Evolutionary conservation across 2,888 invertebrate genomes (phyloP).

Genomic region (Andrena dorsata): DNA sequence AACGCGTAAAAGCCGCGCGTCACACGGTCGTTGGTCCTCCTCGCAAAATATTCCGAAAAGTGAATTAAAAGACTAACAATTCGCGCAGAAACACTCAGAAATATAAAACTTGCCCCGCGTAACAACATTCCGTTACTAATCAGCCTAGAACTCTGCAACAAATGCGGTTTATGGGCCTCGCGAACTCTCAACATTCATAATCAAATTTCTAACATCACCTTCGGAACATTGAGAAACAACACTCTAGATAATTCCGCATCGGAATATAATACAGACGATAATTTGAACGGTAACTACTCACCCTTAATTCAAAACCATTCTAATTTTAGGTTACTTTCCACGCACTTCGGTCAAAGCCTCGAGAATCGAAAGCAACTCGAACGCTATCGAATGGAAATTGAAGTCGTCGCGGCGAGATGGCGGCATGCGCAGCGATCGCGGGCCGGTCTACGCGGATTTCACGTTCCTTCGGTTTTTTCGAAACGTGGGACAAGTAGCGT

Average conservation of each 20-base stretch:
- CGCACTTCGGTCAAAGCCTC: neutral
- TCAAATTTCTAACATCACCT: too few species aligned
- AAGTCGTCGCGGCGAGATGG: neutral
- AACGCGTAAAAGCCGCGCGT: too few species aligned
- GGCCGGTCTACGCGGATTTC: slow-evolving; percentile 12
- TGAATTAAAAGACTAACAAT: neutral
- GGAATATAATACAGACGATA: too few species aligned
- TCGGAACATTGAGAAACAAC: too few species aligned
- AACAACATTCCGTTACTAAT: neutral
- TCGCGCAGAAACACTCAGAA: neutral
- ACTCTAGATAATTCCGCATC: too few species aligned
- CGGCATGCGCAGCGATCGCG: neutral
- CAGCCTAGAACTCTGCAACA: neutral
- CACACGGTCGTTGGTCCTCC: too few species aligned
- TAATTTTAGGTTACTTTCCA: too few species aligned
- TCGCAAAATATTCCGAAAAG: neutral
- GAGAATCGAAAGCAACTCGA: slow-evolving; percentile 1
- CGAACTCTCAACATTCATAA: too few species aligned
- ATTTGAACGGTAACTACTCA: too few species aligned
- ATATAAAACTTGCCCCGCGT: too few species aligned
- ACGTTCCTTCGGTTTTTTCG: neutral
- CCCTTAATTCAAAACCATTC: too few species aligned
- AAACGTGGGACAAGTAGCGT: slow-evolving; percentile 24
- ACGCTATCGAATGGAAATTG: neutral
- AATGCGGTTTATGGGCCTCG: neutral